Conservation (phyloP, 35 echinoderm and acorn worm genomes). For the Ophioderma brevispina region DNA sequence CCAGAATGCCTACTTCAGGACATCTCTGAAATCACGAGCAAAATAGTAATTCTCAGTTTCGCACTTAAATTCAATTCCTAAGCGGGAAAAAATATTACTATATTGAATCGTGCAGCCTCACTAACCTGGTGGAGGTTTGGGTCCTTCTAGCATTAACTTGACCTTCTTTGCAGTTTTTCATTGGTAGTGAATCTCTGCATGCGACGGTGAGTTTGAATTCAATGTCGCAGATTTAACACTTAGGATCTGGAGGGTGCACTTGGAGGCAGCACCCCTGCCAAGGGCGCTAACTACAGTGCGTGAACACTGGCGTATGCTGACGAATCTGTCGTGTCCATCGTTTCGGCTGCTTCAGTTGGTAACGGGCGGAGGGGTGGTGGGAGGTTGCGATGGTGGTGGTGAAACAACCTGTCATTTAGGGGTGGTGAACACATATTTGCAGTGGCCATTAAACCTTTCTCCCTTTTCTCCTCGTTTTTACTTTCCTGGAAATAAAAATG, state of each 20-base stretch:
- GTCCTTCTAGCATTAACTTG: background rate
- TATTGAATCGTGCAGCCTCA: too few relatives aligned
- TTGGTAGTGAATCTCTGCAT: background rate
- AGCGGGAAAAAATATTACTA: too few relatives aligned
- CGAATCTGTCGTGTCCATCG: background rate
- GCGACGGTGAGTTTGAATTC: background rate
- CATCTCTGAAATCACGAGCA: too few relatives aligned
- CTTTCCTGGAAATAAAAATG: too few relatives aligned
- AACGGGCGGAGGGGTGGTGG: too few relatives aligned
- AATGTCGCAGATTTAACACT: background rate
- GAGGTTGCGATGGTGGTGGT: background rate
- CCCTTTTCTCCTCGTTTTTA: too few relatives aligned
- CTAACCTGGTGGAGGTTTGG: background rate
- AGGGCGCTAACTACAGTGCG: background rate
- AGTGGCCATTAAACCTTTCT: background rate
- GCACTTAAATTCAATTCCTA: too few relatives aligned
- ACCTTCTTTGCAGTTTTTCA: background rate
- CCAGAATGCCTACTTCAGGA: too few relatives aligned
- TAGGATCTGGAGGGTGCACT: background rate
- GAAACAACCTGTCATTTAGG: background rate
- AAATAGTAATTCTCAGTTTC: too few relatives aligned
- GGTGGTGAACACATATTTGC: background rate
- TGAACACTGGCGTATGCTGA: background rate
- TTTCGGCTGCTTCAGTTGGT: background rate
- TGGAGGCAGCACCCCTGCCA: background rate